Conservation (phyloP, 2,113 vertebrate species). For the Aptenodytes patagonicus region DNA sequence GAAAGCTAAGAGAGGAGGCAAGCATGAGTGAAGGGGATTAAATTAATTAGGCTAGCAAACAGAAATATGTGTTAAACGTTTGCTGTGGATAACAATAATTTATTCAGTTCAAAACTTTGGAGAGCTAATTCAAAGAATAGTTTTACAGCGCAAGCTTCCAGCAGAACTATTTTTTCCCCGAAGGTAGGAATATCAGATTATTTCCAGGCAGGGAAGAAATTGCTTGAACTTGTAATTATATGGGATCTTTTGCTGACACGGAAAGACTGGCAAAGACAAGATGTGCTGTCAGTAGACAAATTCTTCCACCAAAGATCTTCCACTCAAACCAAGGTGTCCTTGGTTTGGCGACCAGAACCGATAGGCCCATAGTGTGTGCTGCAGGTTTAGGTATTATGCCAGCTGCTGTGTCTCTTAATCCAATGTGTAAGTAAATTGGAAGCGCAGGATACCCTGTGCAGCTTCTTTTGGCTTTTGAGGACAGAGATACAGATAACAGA, state of each 20-base stretch:
- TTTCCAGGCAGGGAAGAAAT: neutral
- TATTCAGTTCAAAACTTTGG: neutral
- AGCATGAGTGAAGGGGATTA: neutral
- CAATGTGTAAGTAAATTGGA: neutral
- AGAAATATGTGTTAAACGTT: neutral
- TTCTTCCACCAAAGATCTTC: neutral
- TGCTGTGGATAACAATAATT: conserved; percentile 3
- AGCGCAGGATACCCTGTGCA: neutral
- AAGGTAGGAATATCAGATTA: neutral
- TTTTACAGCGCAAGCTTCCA: neutral
- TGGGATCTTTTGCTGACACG: neutral
- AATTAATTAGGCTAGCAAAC: neutral
- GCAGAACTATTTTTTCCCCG: neutral
- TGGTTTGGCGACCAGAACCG: neutral
- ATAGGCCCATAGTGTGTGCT: neutral
- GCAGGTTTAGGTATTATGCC: neutral
- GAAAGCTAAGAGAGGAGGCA: neutral
- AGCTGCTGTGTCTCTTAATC: neutral
- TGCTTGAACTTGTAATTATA: neutral
- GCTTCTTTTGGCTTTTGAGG: neutral
- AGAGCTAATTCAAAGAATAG: neutral
- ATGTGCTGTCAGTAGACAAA: neutral
- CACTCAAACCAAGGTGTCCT: neutral
- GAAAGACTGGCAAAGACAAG: neutral
- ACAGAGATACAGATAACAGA: neutral